These are phyloP conservation scores for Meriones unguiculatus DNA, from an alignment of 2,113 vertebrate species.

Conservation along the genomic window DNA sequence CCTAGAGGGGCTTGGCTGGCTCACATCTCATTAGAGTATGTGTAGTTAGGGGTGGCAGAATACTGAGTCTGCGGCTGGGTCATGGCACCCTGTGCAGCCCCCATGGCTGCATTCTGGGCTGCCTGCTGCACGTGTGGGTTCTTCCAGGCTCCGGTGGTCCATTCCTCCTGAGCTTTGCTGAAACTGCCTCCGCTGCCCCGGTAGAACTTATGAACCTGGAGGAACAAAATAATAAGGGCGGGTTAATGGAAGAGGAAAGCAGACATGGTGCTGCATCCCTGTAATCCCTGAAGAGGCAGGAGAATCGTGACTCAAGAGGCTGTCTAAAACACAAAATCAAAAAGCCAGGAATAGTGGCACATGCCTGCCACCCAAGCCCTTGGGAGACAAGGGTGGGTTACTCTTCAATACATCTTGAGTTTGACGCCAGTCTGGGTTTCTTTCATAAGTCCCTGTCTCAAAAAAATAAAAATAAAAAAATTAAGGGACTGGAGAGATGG, in stretches of 20 bases:
- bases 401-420: not conserved
- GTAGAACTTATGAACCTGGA: slow-evolving; percentile 97
- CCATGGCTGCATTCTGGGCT: slow-evolving; percentile 96
- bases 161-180: slow-evolving; percentile 99
- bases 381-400: not conserved
- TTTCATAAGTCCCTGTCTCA: not conserved
- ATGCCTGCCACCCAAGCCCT: not conserved
- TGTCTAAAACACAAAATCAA: not conserved
- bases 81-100: slow-evolving; percentile 95
- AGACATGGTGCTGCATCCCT: not conserved
- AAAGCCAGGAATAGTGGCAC: too few relatives aligned
- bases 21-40: slow-evolving; percentile 98
- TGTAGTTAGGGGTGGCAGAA: slow-evolving; percentile 96
- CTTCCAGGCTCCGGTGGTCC: slow-evolving; percentile 98
- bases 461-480: not conserved
- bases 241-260: not conserved
- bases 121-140: slow-evolving; percentile 98
- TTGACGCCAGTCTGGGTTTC: not conserved
- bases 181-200: slow-evolving; percentile 97
- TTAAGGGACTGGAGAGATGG: too few relatives aligned
- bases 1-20: slow-evolving; percentile 58
- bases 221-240: not conserved
- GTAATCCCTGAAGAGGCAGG: not conserved
- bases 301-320: not conserved
- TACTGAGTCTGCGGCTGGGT: slow-evolving; percentile 93